Evolutionary conservation across 2,888 invertebrate genomes (phyloP).

Genomic region (Pollenia labialis): DNA sequence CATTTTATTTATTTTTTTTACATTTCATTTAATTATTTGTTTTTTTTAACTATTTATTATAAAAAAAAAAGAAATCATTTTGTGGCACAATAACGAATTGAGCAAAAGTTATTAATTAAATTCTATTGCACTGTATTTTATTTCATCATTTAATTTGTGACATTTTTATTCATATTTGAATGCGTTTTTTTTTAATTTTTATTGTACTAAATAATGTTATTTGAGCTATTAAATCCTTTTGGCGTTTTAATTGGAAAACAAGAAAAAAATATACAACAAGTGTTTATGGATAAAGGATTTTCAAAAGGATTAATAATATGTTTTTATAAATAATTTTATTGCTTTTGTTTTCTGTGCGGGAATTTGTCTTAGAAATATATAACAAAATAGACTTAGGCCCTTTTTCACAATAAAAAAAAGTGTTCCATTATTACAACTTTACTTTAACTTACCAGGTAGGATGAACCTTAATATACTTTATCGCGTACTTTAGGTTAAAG

Average conservation of each 20-base stretch:
- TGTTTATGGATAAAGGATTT: too few relatives aligned
- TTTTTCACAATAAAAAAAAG: too few relatives aligned
- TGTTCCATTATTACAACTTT: too few relatives aligned
- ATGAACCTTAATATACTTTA: too few relatives aligned
- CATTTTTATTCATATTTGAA: background rate
- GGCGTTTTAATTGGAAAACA: background rate
- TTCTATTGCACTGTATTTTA: conserved; percentile 18
- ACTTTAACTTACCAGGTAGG: too few relatives aligned
- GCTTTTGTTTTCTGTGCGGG: too few relatives aligned
- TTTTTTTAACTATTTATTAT: conserved; percentile 6
- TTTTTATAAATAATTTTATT: too few relatives aligned
- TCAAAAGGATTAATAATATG: too few relatives aligned
- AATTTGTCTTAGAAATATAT: too few relatives aligned
- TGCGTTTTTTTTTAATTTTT: background rate
- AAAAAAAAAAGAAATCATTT: background rate
- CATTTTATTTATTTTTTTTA: background rate
- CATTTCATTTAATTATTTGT: background rate
- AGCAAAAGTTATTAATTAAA: conserved; percentile 41
- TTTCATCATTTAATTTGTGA: conserved; percentile 19
- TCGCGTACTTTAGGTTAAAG: too few relatives aligned
- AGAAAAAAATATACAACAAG: background rate
- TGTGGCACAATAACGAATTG: background rate
- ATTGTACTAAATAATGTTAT: background rate
- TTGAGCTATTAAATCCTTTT: background rate
- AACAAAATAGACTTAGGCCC: too few relatives aligned